Conservation (phyloP, 2,888 invertebrate genomes). For the Neria commutata region DNA sequence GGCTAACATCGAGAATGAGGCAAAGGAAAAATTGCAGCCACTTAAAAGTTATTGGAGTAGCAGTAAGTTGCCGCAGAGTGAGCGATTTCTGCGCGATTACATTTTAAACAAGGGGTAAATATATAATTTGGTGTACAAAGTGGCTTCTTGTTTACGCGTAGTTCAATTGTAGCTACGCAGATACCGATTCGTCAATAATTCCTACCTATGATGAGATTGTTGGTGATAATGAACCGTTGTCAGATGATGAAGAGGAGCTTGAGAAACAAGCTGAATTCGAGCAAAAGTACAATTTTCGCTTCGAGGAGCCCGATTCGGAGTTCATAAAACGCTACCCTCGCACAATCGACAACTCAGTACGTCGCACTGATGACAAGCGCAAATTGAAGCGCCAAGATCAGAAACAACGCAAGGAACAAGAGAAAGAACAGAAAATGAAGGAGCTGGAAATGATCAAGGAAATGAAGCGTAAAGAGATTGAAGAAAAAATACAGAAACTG, state of each 20-base stretch:
- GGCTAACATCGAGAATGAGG: conserved; percentile 67
- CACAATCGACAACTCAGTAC: conserved; percentile 80
- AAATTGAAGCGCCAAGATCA: conserved; percentile 78
- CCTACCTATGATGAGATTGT: conserved; percentile 73
- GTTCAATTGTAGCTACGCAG: conserved; percentile 60
- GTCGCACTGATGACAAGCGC: conserved; percentile 80
- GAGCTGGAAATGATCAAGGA: conserved; percentile 88
- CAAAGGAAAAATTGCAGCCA: conserved; percentile 71
- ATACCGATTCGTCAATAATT: conserved; percentile 64
- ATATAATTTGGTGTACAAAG: not conserved
- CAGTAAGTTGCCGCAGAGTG: conserved; percentile 80
- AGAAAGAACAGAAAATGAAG: conserved; percentile 80
- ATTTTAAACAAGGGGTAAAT: conserved; percentile 80
- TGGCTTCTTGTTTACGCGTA: not conserved
- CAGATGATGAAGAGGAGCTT: conserved; percentile 80
- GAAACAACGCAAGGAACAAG: conserved; percentile 75
- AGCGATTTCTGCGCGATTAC: conserved; percentile 91
- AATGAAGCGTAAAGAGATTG: conserved; percentile 86
- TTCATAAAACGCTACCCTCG: conserved; percentile 92
- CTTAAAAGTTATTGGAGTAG: conserved; percentile 85
- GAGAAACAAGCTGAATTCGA: conserved; percentile 90
- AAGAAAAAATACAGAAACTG: conserved; percentile 84
- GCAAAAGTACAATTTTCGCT: conserved; percentile 93
- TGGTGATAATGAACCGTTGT: conserved; percentile 67
- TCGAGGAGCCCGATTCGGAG: conserved; percentile 94